Evolutionary conservation across 2,113 vertebrate genomes (phyloP).

Genomic region (Pedionomus torquatus): DNA sequence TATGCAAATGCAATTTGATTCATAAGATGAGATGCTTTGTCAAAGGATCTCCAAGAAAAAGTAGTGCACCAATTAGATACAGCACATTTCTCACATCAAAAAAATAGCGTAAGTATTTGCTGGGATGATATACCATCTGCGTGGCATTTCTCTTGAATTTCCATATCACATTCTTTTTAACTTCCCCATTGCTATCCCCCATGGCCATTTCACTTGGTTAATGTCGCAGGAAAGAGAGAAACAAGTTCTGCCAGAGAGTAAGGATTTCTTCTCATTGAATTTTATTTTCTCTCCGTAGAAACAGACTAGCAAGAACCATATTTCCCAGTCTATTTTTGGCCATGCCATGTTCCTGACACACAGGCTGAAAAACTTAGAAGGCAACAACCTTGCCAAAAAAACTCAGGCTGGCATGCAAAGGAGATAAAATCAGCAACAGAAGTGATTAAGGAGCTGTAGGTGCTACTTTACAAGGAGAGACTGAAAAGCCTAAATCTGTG

Average conservation of each 20-base stretch:
- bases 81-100: background rate
- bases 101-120: background rate
- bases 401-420: constrained; percentile 4
- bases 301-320: background rate
- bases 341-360: background rate
- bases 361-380: constrained; percentile 12
- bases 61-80: background rate
- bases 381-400: constrained; percentile 13
- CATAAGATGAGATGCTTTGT: background rate
- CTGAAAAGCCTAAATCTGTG: background rate
- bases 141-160: background rate
- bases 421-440: constrained; percentile 23
- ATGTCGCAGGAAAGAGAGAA: no score
- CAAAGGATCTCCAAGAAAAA: background rate
- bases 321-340: background rate
- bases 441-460: background rate
- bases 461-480: background rate
- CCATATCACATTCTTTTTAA: background rate
- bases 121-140: background rate
- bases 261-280: background rate
- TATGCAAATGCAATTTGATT: background rate
- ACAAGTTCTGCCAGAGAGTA: background rate
- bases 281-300: background rate
- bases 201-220: no score
- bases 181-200: background rate